Evolutionary conservation across 2,888 invertebrate species (phyloP).

Genomic region (Ctena decussata): DNA sequence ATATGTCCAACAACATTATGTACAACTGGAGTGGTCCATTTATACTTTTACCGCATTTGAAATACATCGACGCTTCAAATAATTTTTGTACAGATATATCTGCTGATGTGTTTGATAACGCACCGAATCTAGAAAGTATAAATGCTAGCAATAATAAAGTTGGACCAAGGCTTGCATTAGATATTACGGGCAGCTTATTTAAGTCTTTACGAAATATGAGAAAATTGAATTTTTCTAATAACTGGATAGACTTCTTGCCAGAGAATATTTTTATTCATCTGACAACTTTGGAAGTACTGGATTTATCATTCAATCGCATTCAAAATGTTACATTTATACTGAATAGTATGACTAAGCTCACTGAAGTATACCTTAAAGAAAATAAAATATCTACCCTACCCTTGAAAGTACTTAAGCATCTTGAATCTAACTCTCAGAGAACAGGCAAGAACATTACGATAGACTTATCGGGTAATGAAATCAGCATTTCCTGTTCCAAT

Average conservation of each 20-base stretch:
- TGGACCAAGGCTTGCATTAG: slow-evolving; percentile 12
- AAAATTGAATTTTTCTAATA: neutral
- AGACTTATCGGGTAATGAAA: slow-evolving; percentile 28
- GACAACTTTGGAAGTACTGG: neutral
- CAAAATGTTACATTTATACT: neutral
- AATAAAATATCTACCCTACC: slow-evolving; percentile 38
- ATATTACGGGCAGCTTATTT: neutral
- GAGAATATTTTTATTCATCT: neutral
- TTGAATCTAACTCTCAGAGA: neutral
- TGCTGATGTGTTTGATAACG: neutral
- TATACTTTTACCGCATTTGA: slow-evolving; percentile 15
- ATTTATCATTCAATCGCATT: slow-evolving; percentile 38
- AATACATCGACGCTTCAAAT: slow-evolving; percentile 30
- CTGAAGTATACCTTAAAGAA: slow-evolving; percentile 9
- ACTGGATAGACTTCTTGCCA: neutral
- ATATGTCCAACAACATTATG: neutral
- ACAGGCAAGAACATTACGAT: neutral
- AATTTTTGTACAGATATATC: slow-evolving; percentile 24
- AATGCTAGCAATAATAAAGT: slow-evolving; percentile 34
- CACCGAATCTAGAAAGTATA: slow-evolving; percentile 13
- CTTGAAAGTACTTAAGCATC: slow-evolving; percentile 11
- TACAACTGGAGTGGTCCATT: slow-evolving; percentile 24
- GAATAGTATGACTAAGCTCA: slow-evolving; percentile 11
- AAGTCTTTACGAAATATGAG: slow-evolving; percentile 5
- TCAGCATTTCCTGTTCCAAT: slow-evolving; percentile 18